These are phyloP conservation scores for Andinoacara biseriatus DNA, from an alignment of 2,113 vertebrate genomes.

Conservation along the genomic window DNA sequence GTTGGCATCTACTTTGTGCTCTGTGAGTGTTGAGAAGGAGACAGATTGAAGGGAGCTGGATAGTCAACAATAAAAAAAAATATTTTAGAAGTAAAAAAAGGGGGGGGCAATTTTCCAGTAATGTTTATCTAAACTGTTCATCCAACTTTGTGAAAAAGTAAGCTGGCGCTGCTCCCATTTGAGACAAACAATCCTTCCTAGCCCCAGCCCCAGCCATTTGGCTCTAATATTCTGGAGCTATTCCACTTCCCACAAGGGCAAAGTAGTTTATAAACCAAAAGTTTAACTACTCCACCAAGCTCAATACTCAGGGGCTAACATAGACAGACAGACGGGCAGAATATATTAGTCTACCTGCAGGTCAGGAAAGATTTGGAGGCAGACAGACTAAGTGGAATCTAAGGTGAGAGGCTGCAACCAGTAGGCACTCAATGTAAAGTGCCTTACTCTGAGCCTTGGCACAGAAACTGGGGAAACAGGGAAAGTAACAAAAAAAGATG, in stretches of 20 bases:
- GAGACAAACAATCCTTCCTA: conserved; percentile 33
- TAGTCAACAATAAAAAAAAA: conserved; percentile 23
- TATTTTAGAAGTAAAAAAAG: conserved; percentile 29
- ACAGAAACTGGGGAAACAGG: conserved; percentile 7
- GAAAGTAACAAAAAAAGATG: neutral
- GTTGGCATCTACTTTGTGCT: conserved; percentile 8
- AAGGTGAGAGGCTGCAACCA: conserved; percentile 32
- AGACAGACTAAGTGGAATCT: conserved; percentile 41
- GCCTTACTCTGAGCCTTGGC: neutral
- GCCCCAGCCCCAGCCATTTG: conserved; percentile 42
- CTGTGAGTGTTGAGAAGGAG: conserved; percentile 11
- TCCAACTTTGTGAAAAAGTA: conserved; percentile 36
- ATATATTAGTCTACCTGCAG: conserved; percentile 39
- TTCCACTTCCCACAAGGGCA: conserved; percentile 52
- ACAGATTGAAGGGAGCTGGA: conserved; percentile 26
- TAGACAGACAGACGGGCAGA: conserved; percentile 6
- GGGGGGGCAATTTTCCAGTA: neutral
- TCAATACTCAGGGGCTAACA: conserved; percentile 34
- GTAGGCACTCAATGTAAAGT: conserved; percentile 42
- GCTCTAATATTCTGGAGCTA: conserved; percentile 30
- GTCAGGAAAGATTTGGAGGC: conserved; percentile 41
- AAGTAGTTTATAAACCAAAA: conserved; percentile 53
- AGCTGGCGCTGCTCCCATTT: conserved; percentile 27
- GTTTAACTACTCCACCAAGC: conserved; percentile 44
- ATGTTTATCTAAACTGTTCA: conserved; percentile 18